Percentiles rank a stretch among this genome's conserved stretches.
These are phyloP conservation scores for Scolopax rusticola DNA, from an alignment of 2,797 vertebrate genomes.

Conservation along the genomic window DNA sequence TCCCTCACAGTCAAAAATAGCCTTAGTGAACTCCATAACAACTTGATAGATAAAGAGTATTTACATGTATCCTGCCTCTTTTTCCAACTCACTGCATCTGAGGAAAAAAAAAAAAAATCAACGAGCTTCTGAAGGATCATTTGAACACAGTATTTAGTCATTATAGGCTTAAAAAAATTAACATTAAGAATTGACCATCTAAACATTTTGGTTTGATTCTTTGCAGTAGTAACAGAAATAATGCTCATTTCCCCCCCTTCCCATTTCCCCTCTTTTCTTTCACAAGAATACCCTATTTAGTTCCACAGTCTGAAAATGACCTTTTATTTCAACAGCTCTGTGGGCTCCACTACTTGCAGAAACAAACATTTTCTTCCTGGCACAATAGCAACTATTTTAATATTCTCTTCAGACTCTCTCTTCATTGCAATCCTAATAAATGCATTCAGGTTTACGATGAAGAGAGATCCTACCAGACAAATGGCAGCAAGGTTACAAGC, in stretches of 20 bases:
- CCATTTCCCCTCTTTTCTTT: neutral
- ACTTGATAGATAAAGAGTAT: neutral
- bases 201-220: neutral
- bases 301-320: constrained; percentile 50
- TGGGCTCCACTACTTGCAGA: constrained; percentile 10
- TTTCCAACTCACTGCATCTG: neutral
- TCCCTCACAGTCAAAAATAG: neutral
- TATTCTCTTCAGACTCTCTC: constrained; percentile 65
- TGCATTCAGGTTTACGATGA: constrained; percentile 49
- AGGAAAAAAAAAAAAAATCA: neutral
- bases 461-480: constrained; percentile 55
- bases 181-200: neutral
- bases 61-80: neutral
- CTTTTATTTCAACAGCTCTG: constrained; percentile 58
- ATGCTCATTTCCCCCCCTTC: neutral
- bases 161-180: neutral
- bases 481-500: constrained; percentile 60
- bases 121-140: neutral
- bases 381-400: constrained; percentile 58
- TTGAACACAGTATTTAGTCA: neutral
- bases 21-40: neutral
- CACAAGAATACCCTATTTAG: neutral
- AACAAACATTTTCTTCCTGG: constrained; percentile 51
- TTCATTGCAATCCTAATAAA: constrained; percentile 55
- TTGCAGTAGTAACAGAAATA: neutral